Base-by-base conservation (phyloP, 2,797 vertebrate genomes). In the Lacerta viridis region DNA sequence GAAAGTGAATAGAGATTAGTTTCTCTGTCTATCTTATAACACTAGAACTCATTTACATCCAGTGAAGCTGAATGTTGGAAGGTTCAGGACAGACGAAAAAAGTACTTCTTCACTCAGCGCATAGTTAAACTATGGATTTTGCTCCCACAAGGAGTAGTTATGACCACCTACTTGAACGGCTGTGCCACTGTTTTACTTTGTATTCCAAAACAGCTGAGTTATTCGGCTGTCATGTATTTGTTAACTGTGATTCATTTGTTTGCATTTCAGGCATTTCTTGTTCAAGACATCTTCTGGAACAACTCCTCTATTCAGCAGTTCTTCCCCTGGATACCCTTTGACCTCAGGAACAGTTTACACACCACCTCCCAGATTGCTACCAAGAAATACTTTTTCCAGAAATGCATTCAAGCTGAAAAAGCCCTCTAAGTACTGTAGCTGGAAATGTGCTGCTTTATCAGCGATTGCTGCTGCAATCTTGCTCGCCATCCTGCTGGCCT, bases 401-500 rank as follows among this genome's bases (percentile, higher is more conserved):
- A 99, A 98, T 87, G 98, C 99, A 46, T 99, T 99, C 98, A 99
- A 99, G 96, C 98, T 99, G 95, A 99, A 99, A 98, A 99, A 99
- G 76, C 99, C 99, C 85, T 99, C 99, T 95, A 99, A 99, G 93
- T 99, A 99, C 97, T 99, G 99, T 96, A 99, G 98, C 97, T 99
- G 99, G 99, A 99, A 99, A 96, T 99, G 99, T 72, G 98, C 99
- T 1, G 99, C 99, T 25, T 97, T 99, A 89, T 98, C 98, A 0
- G 99, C 99, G 93, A 99, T 99, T 33, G 97, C 98, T 7, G 98
- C 98, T 3, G 98, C 99, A 79, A 96, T 98, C 83, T 97, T 99
- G 93, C 96, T 99, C 95, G 98, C 99, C 90, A 97, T 99, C 78
- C 96, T 99, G 84, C 97, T 99, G 92, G 99, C 98, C 0, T 99